Evolutionary conservation across 2,888 invertebrate species (phyloP), one percentile per base, ranked within the genome.

Genomic region (Sialis fuliginosa): DNA sequence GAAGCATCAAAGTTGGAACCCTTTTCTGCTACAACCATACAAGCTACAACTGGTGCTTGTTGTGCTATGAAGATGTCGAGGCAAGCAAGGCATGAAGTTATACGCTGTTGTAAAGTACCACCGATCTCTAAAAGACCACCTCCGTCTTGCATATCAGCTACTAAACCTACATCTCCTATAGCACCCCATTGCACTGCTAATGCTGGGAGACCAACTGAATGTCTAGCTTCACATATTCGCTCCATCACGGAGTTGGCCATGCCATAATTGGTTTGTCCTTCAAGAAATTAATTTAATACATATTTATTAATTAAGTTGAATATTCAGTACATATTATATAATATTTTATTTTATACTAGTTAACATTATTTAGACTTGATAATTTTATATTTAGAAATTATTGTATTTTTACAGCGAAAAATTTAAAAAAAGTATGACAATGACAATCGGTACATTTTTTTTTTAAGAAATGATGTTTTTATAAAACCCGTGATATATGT

Each of bases 181-280:
- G 90, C 91, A 35, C 93, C 92, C 91, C 92, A 93, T 61, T 93
- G 88, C 7, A 93, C 77, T 2, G 91, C 91, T 49, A 88, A 63
- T 0, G 74, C 91, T 1, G 88, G 86, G 0, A 80, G 69, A 0
- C 86, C 84, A 6, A 78, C 76, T 47, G 63, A 64, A 56, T 69
- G 69, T 52, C 89, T 74, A 57, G 70, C 67, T 62, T 89, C 91
- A 59, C 86, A 85, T 53, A 92, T 78, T 52, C 88, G 74, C 63
- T 92, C 90, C 88, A 91, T 88, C 5, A 83, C 74, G 0, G 89
- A 88, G 67, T 92, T 93, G 40, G 89, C 81, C 71, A 84, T 81
- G 31, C 89, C 92, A 61, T 92, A 92, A 67, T 89, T 90, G 13
- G 85, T 79, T 67, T 93, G 93, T 1, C 91, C 91, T 22, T 22